Evolutionary conservation across 2,888 invertebrate species (phyloP).

Genomic region (Geotrupes spiniger): DNA sequence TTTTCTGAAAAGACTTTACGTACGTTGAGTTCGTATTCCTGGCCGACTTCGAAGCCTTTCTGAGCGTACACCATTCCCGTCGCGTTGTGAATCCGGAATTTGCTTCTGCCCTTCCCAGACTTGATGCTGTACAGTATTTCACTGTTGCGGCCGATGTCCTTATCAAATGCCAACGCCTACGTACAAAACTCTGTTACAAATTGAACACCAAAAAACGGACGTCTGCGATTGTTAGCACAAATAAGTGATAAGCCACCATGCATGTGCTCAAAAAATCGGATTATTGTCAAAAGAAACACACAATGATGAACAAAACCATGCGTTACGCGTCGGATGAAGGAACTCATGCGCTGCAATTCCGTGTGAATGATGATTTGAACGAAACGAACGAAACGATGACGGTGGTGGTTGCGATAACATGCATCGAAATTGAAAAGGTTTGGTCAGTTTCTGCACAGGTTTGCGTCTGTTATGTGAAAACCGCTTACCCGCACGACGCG

Average conservation of each 20-base stretch:
- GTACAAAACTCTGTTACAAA: conserved; percentile 13
- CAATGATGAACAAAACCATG: conserved; percentile 2
- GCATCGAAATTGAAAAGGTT: background rate
- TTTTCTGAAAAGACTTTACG: too few relatives aligned
- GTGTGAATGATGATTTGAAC: conserved; percentile 1
- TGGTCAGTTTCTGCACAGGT: conserved; percentile 2
- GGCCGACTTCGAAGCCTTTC: conserved; percentile 66
- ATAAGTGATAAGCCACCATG: conserved; percentile 8
- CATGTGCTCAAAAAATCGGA: background rate
- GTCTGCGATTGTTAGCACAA: conserved; percentile 12
- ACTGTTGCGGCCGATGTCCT: conserved; percentile 79
- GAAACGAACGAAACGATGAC: background rate
- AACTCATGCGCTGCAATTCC: background rate
- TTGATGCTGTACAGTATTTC: conserved; percentile 78
- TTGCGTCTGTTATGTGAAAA: conserved; percentile 8
- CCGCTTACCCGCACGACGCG: conserved; percentile 59
- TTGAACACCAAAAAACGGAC: conserved; percentile 24
- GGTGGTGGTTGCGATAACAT: background rate
- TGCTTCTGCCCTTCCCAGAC: conserved; percentile 73
- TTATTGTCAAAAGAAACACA: conserved; percentile 5
- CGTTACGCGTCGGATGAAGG: background rate
- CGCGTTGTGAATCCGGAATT: conserved; percentile 77
- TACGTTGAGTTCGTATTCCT: conserved; percentile 66
- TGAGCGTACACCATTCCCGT: conserved; percentile 81
- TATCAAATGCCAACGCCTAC: conserved; percentile 83